Evolutionary conservation across 2,888 invertebrate species (phyloP), one percentile per base, ranked within the genome.

Genomic region (Charanyca ferruginea): DNA sequence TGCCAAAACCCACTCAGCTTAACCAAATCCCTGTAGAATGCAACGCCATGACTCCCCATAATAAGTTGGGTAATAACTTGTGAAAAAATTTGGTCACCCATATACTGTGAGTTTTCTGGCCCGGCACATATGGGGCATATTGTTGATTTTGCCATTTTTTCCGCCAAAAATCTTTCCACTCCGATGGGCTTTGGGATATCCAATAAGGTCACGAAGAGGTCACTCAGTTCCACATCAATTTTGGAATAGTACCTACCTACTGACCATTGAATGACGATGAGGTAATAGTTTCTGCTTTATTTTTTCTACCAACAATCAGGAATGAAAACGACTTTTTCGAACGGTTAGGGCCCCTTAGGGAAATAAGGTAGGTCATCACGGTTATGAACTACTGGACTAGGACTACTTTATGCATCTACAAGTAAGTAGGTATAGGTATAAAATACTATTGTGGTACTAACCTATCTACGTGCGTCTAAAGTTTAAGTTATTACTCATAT

Each of bases 51-150:
- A 79, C 79, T 83, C 77, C 74, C 77, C 81, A 80, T 87, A 87
- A 88, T 84, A 89, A 87, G 86, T 87, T 84, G 83, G 69, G 85
- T 87, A 84, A 85, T 88, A 88, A 88, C 87, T 87, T 85, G 66
- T 73, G 62, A 74, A 85, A 86, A 88, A 91, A 91, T 90, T 90
- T 84, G 91, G 91, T 91, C 90, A 89, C 86, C 88, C 81, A 84
- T 71, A 85, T 87, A 81, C 76, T 54, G 71, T 76, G 62, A 62
- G 77, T 76, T 75, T 83, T 80, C 80, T 75, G 75, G 79, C 77
- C 65, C 48, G 77, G 72, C 80, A 78, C 77, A 73, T 78, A 77
- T 69, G 77, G 77, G 75, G 63, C 73, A 61, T 76, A 81, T 79
- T 80, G 83, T 74, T 74, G 77, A 80, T 75, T 74, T 77, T 63